These are phyloP conservation scores for Nesogale talazaci DNA, from an alignment of 2,113 vertebrate species.

Conservation along the genomic window DNA sequence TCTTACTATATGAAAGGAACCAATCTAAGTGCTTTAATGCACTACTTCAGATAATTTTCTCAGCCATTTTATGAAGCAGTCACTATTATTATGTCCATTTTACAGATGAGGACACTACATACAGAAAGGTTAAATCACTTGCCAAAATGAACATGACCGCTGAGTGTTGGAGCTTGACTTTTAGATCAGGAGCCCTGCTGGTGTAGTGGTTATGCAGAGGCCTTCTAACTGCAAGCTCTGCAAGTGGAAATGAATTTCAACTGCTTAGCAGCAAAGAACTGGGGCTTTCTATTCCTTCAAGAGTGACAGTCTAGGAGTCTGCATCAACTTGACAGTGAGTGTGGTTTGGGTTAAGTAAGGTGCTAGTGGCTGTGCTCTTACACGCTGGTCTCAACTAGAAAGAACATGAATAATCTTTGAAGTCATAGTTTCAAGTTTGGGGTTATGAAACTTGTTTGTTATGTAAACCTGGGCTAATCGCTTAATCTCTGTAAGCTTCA, in stretches of 20 bases:
- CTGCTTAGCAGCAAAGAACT: no score
- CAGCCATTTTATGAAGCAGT: background rate
- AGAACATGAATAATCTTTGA: background rate
- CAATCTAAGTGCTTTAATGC: background rate
- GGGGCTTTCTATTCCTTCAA: no score
- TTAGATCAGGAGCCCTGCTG: background rate
- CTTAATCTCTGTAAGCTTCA: background rate
- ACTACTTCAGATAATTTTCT: background rate
- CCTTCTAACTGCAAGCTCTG: no score
- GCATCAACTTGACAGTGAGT: no score
- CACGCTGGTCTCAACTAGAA: background rate
- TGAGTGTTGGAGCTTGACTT: background rate
- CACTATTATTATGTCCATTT: background rate
- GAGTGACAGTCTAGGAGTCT: no score
- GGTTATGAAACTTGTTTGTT: background rate
- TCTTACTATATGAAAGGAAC: background rate
- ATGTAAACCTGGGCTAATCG: background rate
- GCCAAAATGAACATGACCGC: background rate
- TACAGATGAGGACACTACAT: background rate
- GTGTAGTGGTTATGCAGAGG: no score
- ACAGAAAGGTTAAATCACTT: background rate
- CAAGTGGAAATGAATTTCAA: no score
- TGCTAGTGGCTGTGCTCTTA: background rate
- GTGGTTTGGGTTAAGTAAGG: background rate
- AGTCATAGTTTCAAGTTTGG: background rate